Evolutionary conservation across 2,888 invertebrate genomes (phyloP), one percentile per base, ranked within the genome.

Genomic region (Conchocele bisecta): DNA sequence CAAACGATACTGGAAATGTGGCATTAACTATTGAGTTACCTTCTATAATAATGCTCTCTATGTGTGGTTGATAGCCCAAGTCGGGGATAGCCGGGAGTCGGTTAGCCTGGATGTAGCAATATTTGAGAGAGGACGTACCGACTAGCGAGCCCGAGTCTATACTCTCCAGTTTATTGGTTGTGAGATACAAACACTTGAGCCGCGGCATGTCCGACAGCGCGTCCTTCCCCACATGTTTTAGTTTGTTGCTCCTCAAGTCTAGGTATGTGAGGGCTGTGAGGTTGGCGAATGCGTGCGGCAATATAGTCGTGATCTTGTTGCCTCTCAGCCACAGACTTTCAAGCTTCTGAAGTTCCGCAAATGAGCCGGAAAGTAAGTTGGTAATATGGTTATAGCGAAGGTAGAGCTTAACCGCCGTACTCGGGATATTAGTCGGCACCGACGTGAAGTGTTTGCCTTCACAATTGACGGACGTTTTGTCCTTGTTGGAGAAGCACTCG

Each of bases 401-500:
- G 39, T 74, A 83, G 5, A 85, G 46, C 50, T 81, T 81, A 41
- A 77, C 78, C 4, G 74, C 77, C 1, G 66, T 51, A 17, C 17
- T 46, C 0, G 85, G 85, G 15, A 84, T 72, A 24, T 59, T 73
- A n/a, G n/a, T n/a, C 1, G 83, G 83, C 2, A 83, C 37, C 13
- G 39, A 9, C 15, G 56, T 67, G 7, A 85, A 63, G 6, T 69
- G 48, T 57, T 80, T 81, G 0, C 85, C 83, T 6, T 77, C 73
- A 66, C 85, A 85, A 39, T 85, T 81, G 1, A 85, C 82, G 0
- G 82, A 79, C 3, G 79, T 77, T 28, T 75, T 56, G 7, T 51
- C 68, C 53, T 81, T 82, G 65, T 67, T 83, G 58, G 83, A 85
- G 56, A 82, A 81, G 65, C 85, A 85, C 20, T 61, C 26, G 0